Percentiles rank a stretch among this genome's conserved stretches.
phyloP scores from a whole-genome alignment of 2,888 invertebrate species.

The Caenorhabditis becei region DNA sequence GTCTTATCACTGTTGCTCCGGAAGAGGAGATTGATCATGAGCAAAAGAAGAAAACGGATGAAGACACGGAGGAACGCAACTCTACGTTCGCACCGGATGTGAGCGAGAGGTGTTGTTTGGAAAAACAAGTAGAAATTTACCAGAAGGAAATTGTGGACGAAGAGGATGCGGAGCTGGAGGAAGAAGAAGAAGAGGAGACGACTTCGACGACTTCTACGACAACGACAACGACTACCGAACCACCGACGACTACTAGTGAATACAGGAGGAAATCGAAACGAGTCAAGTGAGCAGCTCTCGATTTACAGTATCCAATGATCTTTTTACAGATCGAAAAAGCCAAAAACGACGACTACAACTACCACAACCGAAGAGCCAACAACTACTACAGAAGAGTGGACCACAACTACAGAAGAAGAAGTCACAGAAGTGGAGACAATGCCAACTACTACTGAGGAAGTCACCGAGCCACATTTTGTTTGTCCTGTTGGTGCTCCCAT shows the following conservation, averaged over 20 bases:
- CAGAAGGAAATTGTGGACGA: constrained; percentile 60
- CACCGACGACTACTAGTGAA: constrained; percentile 20
- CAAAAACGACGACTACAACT: constrained; percentile 45
- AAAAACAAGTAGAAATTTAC: constrained; percentile 56
- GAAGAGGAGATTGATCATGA: constrained; percentile 52
- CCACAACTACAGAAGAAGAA: constrained; percentile 41
- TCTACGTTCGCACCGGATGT: constrained; percentile 56
- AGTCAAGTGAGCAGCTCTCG: constrained; percentile 11
- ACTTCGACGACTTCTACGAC: constrained; percentile 30
- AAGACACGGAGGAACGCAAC: constrained; percentile 30
- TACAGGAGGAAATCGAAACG: constrained; percentile 33
- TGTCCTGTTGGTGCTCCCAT: constrained; percentile 74
- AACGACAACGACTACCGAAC: constrained; percentile 44
- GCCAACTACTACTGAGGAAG: constrained; percentile 35
- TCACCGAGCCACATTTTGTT: constrained; percentile 49
- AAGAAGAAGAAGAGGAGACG: constrained; percentile 39
- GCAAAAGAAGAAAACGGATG: constrained; percentile 27
- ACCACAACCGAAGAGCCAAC: constrained; percentile 39
- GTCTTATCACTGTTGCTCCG: constrained; percentile 55
- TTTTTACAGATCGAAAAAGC: constrained; percentile 29
- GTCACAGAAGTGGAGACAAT: constrained; percentile 34
- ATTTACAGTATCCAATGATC: neutral
- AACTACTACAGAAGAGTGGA: constrained; percentile 40
- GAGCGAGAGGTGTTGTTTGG: constrained; percentile 53
- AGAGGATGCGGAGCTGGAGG: constrained; percentile 60